phyloP scores from a whole-genome alignment of 92 coral and sea anemone genomes.

The Ricordea florida region DNA sequence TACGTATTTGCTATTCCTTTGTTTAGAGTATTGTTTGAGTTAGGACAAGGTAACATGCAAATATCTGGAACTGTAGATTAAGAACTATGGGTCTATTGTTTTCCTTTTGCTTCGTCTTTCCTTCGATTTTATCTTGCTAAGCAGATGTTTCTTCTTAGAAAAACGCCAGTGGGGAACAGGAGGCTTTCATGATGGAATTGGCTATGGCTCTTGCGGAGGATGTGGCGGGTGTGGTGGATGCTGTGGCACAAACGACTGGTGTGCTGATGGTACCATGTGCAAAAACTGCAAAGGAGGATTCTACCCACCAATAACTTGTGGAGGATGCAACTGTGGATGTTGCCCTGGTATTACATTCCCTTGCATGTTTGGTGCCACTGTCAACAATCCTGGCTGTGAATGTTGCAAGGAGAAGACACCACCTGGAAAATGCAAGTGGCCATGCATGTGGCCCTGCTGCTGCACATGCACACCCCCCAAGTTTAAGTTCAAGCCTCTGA shows the following conservation, averaged over 20 bases:
- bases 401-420: conserved; percentile 77
- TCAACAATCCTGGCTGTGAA: conserved; percentile 76
- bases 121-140: no score
- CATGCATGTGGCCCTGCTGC: conserved; percentile 95
- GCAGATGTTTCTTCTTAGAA: no score
- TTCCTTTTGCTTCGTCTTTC: background rate
- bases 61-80: no score
- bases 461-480: conserved; percentile 86
- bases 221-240: conserved; percentile 49
- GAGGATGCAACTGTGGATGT: conserved; percentile 74
- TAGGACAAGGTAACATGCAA: no score
- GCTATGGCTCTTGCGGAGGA: conserved; percentile 52
- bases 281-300: conserved; percentile 81
- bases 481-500: conserved; percentile 78
- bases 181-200: conserved; percentile 6
- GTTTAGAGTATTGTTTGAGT: no score
- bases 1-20: no score
- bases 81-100: no score
- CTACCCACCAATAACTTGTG: conserved; percentile 65
- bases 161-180: conserved; percentile 54
- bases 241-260: conserved; percentile 41
- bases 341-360: conserved; percentile 76
- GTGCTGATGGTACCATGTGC: conserved; percentile 69
- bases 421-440: conserved; percentile 88
- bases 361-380: conserved; percentile 66